These are phyloP conservation scores for Parnassius smintheus DNA, from an alignment of 2,888 invertebrate genomes.

Conservation along the genomic window DNA sequence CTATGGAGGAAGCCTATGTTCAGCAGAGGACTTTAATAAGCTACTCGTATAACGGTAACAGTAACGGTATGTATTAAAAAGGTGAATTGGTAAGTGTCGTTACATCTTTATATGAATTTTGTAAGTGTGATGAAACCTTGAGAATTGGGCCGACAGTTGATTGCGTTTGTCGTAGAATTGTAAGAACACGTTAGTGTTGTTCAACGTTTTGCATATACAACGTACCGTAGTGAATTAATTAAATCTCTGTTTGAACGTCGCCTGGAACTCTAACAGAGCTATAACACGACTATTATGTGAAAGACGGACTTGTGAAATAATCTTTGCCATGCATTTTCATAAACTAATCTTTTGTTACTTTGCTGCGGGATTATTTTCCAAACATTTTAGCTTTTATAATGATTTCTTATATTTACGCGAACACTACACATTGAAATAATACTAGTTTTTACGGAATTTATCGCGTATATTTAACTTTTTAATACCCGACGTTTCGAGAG, in stretches of 20 bases:
- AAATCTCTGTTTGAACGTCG: slow-evolving; percentile 12
- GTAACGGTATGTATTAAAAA: too few species aligned
- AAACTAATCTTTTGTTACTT: slow-evolving; percentile 17
- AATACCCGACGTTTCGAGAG: too few species aligned
- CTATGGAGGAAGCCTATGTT: too few species aligned
- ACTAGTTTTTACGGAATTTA: too few species aligned
- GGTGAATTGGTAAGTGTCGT: not conserved
- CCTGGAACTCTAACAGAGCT: not conserved
- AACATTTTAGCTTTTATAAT: slow-evolving; percentile 22
- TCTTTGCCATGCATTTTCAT: slow-evolving; percentile 16
- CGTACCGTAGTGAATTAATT: slow-evolving; percentile 37
- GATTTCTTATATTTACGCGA: too few species aligned
- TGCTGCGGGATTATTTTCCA: slow-evolving; percentile 1
- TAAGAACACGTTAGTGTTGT: slow-evolving; percentile 48
- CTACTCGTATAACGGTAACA: too few species aligned
- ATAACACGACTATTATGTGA: not conserved
- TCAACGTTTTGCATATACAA: slow-evolving; percentile 47
- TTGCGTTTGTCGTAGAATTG: slow-evolving; percentile 57
- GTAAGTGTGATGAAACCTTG: slow-evolving; percentile 7
- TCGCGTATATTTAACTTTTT: too few species aligned
- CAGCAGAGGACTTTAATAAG: too few species aligned
- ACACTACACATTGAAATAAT: too few species aligned
- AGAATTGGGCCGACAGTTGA: slow-evolving; percentile 44
- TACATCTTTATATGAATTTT: not conserved
- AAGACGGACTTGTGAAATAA: slow-evolving; percentile 16